Base-by-base conservation (phyloP, 2,888 invertebrate genomes). In the Coleophora flavipennella region DNA sequence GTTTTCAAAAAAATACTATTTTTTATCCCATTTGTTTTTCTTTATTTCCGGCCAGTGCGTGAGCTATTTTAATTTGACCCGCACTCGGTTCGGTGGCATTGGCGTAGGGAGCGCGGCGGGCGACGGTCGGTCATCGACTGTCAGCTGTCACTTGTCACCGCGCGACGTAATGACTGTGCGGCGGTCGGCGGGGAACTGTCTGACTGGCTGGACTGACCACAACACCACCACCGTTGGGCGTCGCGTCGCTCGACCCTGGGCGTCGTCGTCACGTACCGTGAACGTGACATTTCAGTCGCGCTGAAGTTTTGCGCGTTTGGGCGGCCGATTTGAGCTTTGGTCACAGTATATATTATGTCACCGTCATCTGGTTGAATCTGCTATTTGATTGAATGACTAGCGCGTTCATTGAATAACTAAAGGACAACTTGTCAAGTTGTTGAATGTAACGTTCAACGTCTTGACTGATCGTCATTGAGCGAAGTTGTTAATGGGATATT, bases 51-150 rank as follows among this genome's bases (percentile, higher is more conserved):
- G 20, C 20, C 20, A 20, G 20, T 20, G 20, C 20, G 20, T 4
- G 34, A 44, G 35, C 59, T 51, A 59, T 66, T 77, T 78, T 66
- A 80, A 76, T 65, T 81, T 81, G 49, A 80, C 81, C 47, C 81
- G 72, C 33, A 72, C 66, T 42, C 73, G 73, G 45, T 62, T 69
- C 41, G 66, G 73, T 70, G 67, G 71, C 77, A 79, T 76, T 75
- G 53, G 64, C 55, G 53, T 39, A 40, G 57, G 13, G 38, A 38
- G 35, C 20, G 39, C 36, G 46, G 39, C 51, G 53, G 43, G 43
- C 44, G 45, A 20, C 31, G 14, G 35, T 26, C 35, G 8, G 12
- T 11, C 35, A 35, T 13, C 8, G 26, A 8, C 25, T 6, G 10
- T 8, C 9, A 35, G 25, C 6, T 20, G 20, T 20, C 13, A 29